Evolutionary conservation across 2,113 vertebrate species (phyloP), one percentile per base, ranked within the genome.

Genomic region (Aptenodytes patagonicus): DNA sequence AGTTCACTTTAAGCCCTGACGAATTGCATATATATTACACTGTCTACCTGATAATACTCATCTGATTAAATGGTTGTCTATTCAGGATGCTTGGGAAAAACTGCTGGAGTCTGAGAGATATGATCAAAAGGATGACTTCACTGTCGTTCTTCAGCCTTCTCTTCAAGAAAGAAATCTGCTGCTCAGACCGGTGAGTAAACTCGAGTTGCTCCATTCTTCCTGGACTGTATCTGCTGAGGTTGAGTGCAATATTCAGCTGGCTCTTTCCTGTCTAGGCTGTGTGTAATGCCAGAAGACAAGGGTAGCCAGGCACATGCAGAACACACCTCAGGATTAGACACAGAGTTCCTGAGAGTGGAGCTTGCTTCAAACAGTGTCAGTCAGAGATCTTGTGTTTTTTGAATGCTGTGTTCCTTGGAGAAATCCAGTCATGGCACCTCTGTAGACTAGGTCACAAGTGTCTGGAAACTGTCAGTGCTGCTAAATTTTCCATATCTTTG

Each of bases 61-160:
- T 52, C 51, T 70, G 13, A 40, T 88, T 66, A 75, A 69, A 49
- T 36, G 26, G 8, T 61, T 96, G 25, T 72, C 58, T 82, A 10
- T 76, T 76, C 90, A 99, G 99, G 93, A 86, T 61, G 92, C 91
- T 47, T 98, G 98, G 97, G 97, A 97, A 83, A 95, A 97, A 32
- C 95, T 99, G 5, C 92, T 99, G 68, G 96, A 98, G 55, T 98
- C 98, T 26, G 97, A 97, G 36, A 97, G 88, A 17, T 99, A 99
- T 73, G 98, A 98, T 46, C 94, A 97, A 14, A 96, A 96, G 17
- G 81, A 98, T 25, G 98, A 98, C 94, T 99, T 99, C 90, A 96
- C 98, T 1, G 98, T 99, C 7, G 89, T 99, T 42, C 97, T 99
- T 95, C 99, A 99, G 96, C 98, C 99, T 38, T 97, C 99, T 88